These are phyloP conservation scores for Ailuropoda melanoleuca DNA, from an alignment of 2,113 vertebrate genomes.

Conservation along the genomic window DNA sequence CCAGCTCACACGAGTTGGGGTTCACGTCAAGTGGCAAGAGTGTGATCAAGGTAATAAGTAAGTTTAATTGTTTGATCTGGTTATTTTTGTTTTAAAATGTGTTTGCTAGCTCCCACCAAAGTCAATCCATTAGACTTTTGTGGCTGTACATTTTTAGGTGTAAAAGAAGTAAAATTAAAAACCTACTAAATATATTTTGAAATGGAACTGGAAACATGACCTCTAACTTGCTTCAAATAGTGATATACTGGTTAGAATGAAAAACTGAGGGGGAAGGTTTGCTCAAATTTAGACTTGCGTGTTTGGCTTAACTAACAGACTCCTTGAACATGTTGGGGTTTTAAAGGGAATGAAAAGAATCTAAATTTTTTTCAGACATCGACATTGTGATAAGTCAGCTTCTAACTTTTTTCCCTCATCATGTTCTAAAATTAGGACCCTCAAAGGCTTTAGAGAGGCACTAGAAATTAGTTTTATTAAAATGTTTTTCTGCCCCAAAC, in stretches of 20 bases:
- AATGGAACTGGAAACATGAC: neutral
- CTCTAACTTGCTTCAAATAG: neutral
- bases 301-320: neutral
- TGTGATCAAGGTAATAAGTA: neutral
- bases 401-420: neutral
- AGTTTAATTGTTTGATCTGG: neutral
- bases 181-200: neutral
- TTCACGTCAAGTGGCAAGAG: accelerated
- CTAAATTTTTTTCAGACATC: neutral
- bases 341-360: neutral
- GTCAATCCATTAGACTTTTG: neutral
- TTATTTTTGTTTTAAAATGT: neutral
- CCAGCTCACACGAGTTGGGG: accelerated
- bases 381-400: neutral
- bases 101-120: neutral
- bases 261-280: neutral
- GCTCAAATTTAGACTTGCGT: neutral
- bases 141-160: neutral
- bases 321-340: neutral
- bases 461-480: neutral
- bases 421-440: neutral
- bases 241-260: neutral
- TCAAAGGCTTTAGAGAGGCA: neutral
- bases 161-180: neutral
- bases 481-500: neutral